These are phyloP conservation scores for Solen grandis DNA, from an alignment of 1,140 invertebrate species.

Conservation along the genomic window DNA sequence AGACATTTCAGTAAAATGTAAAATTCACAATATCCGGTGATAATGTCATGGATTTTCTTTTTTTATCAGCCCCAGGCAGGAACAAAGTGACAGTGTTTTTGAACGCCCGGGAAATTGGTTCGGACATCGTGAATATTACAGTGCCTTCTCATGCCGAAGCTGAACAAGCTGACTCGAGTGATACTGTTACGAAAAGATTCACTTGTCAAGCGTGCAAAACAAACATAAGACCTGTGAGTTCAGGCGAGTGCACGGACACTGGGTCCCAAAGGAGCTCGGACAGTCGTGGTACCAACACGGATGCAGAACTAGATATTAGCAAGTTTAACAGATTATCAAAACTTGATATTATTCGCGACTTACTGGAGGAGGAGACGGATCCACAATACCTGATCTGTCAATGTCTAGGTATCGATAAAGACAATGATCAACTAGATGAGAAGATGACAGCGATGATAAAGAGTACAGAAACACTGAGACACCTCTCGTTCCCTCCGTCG, in stretches of 20 bases:
- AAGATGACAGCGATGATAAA: constrained; percentile 35
- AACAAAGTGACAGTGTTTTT: too few species aligned
- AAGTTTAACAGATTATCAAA: too few species aligned
- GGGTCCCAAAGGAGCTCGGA: background rate
- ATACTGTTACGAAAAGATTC: background rate
- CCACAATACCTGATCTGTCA: constrained; percentile 32
- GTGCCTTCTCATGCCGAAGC: background rate
- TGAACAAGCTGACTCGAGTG: background rate
- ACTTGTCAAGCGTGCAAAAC: background rate
- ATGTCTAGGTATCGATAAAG: constrained; percentile 33
- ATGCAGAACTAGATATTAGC: background rate
- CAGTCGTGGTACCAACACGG: background rate
- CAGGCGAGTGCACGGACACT: background rate
- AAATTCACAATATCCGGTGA: too few species aligned
- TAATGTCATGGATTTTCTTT: too few species aligned
- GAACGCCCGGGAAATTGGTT: too few species aligned
- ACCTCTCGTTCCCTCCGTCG: constrained; percentile 8
- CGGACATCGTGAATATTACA: too few species aligned
- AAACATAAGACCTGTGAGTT: constrained; percentile 6
- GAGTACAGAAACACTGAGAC: constrained; percentile 11
- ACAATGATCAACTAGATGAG: constrained; percentile 20
- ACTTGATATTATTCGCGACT: constrained; percentile 17
- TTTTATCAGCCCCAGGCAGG: too few species aligned
- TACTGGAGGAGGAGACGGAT: constrained; percentile 9
- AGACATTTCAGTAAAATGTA: too few species aligned